These are phyloP conservation scores for Drosophila maculinotata DNA, from an alignment of 2,888 invertebrate genomes.

Conservation along the genomic window DNA sequence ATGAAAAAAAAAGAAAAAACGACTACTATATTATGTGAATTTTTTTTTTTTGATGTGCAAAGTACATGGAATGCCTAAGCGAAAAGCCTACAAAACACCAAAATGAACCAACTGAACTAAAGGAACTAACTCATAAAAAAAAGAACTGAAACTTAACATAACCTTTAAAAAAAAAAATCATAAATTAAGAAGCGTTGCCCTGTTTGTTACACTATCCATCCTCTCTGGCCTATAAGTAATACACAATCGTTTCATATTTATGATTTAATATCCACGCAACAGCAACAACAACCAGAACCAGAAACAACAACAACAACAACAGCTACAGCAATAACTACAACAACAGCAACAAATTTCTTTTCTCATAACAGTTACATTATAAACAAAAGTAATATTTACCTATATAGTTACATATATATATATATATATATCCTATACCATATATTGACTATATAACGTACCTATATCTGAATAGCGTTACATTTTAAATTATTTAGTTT, in stretches of 20 bases:
- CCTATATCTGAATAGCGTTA: slow-evolving; percentile 67
- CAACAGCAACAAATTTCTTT: slow-evolving; percentile 18
- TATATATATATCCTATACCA: slow-evolving; percentile 40
- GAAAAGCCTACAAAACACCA: slow-evolving; percentile 9
- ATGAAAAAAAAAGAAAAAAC: slow-evolving; percentile 5
- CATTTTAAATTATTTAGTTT: slow-evolving; percentile 73
- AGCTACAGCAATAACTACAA: slow-evolving; percentile 4
- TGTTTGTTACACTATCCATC: slow-evolving; percentile 49
- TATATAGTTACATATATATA: slow-evolving; percentile 45
- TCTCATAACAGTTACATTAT: slow-evolving; percentile 36
- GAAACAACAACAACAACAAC: slow-evolving; percentile 9
- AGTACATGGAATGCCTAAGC: slow-evolving; percentile 15
- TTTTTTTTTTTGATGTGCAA: slow-evolving; percentile 46
- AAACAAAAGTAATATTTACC: slow-evolving; percentile 11
- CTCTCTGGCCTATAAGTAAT: slow-evolving; percentile 40
- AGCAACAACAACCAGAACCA: slow-evolving; percentile 14
- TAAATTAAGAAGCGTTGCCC: slow-evolving; percentile 67
- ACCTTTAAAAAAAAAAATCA: slow-evolving; percentile 13
- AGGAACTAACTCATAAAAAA: slow-evolving; percentile 27
- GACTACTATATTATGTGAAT: too few relatives aligned
- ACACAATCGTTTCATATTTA: slow-evolving; percentile 47
- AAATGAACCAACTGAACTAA: slow-evolving; percentile 31
- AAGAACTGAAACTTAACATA: slow-evolving; percentile 32
- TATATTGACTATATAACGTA: slow-evolving; percentile 58
- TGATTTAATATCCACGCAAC: slow-evolving; percentile 37